These are phyloP conservation scores for Anthopleura xanthogrammica DNA, from an alignment of 92 coral and sea anemone genomes.

Conservation along the genomic window DNA sequence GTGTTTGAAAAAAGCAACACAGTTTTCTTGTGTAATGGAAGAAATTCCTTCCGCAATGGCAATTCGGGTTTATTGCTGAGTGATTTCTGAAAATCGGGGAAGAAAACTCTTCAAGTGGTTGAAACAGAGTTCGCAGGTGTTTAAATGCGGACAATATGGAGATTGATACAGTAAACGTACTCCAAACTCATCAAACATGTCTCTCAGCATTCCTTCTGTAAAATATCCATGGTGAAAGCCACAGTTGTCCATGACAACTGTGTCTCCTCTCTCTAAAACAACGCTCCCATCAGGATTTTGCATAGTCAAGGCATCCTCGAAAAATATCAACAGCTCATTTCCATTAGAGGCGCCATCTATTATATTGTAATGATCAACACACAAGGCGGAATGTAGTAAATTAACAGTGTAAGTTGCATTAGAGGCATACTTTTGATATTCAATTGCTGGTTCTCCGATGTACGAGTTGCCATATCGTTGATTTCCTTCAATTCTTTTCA, in stretches of 20 bases:
- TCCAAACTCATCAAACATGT: slow-evolving; percentile 40
- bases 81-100: too few relatives aligned
- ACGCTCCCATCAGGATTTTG: slow-evolving; percentile 43
- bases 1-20: too few relatives aligned
- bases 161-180: slow-evolving; percentile 42
- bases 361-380: slow-evolving; percentile 18
- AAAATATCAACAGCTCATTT: slow-evolving; percentile 39
- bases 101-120: slow-evolving; percentile 27
- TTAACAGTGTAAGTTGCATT: slow-evolving; percentile 52
- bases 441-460: slow-evolving; percentile 37
- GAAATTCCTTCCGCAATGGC: too few relatives aligned
- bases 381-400: slow-evolving; percentile 34
- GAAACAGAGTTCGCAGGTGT: slow-evolving; percentile 46
- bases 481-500: slow-evolving; percentile 34
- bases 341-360: slow-evolving; percentile 29
- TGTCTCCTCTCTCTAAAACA: slow-evolving; percentile 47
- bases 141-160: slow-evolving; percentile 48
- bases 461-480: slow-evolving; percentile 37
- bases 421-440: slow-evolving; percentile 46
- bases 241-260: slow-evolving; percentile 51
- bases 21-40: too few relatives aligned
- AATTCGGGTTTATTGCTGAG: too few relatives aligned
- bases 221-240: background rate
- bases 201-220: slow-evolving; percentile 36
- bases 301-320: slow-evolving; percentile 37